phyloP scores from a whole-genome alignment of 2,888 invertebrate genomes.

The Schizaphis graminum region DNA sequence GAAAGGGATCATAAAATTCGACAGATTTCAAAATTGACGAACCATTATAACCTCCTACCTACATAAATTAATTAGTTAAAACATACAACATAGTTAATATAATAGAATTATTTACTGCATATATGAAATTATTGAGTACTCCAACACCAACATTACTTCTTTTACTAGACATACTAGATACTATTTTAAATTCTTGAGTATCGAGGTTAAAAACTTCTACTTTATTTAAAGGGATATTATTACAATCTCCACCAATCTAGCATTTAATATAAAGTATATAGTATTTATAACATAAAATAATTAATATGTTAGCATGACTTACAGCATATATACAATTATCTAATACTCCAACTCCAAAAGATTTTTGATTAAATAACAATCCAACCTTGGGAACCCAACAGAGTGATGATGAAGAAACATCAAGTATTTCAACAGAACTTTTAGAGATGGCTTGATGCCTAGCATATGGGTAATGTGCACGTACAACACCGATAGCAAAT shows the following conservation, averaged over 20 bases:
- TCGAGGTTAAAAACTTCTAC: not conserved
- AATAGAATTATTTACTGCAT: not conserved
- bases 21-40: not conserved
- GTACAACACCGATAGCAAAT: constrained; percentile 83
- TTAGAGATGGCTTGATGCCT: constrained; percentile 75
- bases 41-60: not conserved
- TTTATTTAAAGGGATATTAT: not conserved
- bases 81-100: no score
- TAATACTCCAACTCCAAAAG: constrained; percentile 93
- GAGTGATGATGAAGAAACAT: constrained; percentile 79
- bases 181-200: not conserved
- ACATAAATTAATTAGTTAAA: not conserved
- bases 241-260: no score
- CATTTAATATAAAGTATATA: no score
- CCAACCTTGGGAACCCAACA: constrained; percentile 88
- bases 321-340: constrained; percentile 90
- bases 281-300: not conserved
- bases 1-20: not conserved
- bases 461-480: no score
- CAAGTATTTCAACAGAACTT: constrained; percentile 93
- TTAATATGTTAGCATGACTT: constrained; percentile 69
- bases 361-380: constrained; percentile 92
- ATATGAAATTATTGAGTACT: not conserved
- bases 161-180: not conserved
- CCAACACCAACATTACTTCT: not conserved